Base-by-base conservation (phyloP, 2,797 vertebrate species). In the Danionella dracula region DNA sequence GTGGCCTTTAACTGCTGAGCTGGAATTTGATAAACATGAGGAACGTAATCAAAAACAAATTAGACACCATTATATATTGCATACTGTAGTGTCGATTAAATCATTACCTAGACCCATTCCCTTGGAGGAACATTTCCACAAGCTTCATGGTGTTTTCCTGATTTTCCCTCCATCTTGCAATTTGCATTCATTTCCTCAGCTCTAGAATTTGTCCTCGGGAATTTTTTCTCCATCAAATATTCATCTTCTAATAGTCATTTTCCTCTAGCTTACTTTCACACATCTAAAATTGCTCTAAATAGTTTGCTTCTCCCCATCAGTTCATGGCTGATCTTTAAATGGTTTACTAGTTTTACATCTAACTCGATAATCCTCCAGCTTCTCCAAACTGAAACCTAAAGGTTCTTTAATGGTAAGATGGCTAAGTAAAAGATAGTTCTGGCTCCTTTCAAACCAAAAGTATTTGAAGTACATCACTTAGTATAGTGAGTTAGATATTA, bases 21-120 rank as follows among this genome's bases (percentile, higher is more conserved):
- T 37, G 54, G 62, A 41, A 46, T 66, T 50, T 20, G 38, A 46
- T 61, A 71, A 44, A 65, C 48, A 54, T 11, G 40, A 38, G 45
- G 20, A 54, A 54, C 44, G 61, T 45, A 65, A 65, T 65, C 50
- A 54, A 54, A 54, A 35, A 45, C 50, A 54, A 65, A 65, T 54
- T 54, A 45, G 49, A 27, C 10, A 6, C 29, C 27, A 65, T 65
- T 65, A 54, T 54, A 64, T 44, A 38, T 54, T 64, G 61, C 61
- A 54, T 64, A 54, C 61, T 44, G 49, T 64, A 54, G 17, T 54
- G 61, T 53, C 61, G 53, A 64, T 64, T 54, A 64, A 53, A 54
- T 54, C 61, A 64, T 35, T 64, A 54, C 61, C 38, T 23, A 53
- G 61, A 64, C 49, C 35, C 49, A 64, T 44, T 64, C 49, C 38